These are phyloP conservation scores for Hesperia comma DNA, from an alignment of 2,888 invertebrate species.

Conservation along the genomic window DNA sequence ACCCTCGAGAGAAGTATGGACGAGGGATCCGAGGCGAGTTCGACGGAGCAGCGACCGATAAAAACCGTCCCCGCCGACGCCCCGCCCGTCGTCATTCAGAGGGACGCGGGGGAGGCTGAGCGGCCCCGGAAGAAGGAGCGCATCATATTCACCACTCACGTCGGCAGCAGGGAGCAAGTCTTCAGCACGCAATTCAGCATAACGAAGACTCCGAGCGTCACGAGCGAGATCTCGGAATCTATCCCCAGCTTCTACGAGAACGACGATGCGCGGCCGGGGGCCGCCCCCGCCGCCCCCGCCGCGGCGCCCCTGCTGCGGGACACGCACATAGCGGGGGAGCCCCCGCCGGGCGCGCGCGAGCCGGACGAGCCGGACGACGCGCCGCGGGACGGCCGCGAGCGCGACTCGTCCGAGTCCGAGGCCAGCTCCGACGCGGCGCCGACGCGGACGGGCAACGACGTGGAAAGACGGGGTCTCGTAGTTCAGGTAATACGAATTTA, in stretches of 20 bases:
- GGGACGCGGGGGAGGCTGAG: slow-evolving; percentile 34
- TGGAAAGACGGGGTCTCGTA: slow-evolving; percentile 88
- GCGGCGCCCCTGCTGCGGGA: slow-evolving; percentile 39
- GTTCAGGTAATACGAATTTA: slow-evolving; percentile 77
- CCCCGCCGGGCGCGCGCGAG: slow-evolving; percentile 15
- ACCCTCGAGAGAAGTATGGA: slow-evolving; percentile 31
- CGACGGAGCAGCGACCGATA: slow-evolving; percentile 3
- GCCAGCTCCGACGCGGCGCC: slow-evolving; percentile 85
- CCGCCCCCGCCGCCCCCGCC: background rate
- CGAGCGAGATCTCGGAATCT: slow-evolving; percentile 84
- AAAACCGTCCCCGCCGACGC: background rate
- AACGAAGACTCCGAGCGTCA: slow-evolving; percentile 86
- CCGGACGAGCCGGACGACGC: slow-evolving; percentile 48
- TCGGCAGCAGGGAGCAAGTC: slow-evolving; percentile 88
- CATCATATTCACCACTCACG: slow-evolving; percentile 86
- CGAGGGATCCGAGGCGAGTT: slow-evolving; percentile 35
- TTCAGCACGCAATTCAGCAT: slow-evolving; percentile 87
- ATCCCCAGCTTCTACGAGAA: slow-evolving; percentile 78
- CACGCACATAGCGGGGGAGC: slow-evolving; percentile 38
- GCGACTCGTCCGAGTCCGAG: slow-evolving; percentile 89
- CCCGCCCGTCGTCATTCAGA: background rate
- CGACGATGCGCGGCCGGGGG: slow-evolving; percentile 86
- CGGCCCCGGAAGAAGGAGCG: slow-evolving; percentile 65
- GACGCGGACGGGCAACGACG: slow-evolving; percentile 76
- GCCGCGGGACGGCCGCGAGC: slow-evolving; percentile 45